Evolutionary conservation across 2,113 vertebrate species (phyloP), one percentile per base, ranked within the genome.

Genomic region (Eurypyga helias): DNA sequence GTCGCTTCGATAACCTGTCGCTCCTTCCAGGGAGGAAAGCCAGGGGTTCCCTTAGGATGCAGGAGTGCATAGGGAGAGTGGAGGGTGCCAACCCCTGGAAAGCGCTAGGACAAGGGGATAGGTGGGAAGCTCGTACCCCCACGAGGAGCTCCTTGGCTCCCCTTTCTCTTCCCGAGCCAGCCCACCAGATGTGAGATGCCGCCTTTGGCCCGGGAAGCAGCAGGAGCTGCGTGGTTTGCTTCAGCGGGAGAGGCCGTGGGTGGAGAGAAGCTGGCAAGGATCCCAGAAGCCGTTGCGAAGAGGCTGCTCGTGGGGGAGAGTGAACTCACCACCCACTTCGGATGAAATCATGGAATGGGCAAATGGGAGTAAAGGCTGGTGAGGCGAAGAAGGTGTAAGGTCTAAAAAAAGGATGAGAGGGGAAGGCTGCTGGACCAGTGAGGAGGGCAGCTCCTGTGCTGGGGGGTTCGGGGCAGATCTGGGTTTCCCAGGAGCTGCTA

Each of bases 201-300:
- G 86, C 84, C 78, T 76, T 76, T 48, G 75, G 87, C 55, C 24
- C 3, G 4, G 60, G 75, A 75, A 80, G 90, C 90, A 49, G 82
- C 76, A 58, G 91, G 91, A 97, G 80, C 91, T 76, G 87, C 51
- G 31, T 72, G 87, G 91, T 72, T 85, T 17, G 77, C 70, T 86
- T 80, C 41, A 5, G 13, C 13, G 13, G 89, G 94, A 97, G 93
- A 96, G 92, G 96, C 90, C 0, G 96, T 96, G 96, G 95, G 96
- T 94, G 94, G 94, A 93, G 92, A 93, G 90, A n/a, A 91, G 94
- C 94, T 97, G 94, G 97, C 92, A 24, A 92, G 8, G 64, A 86
- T 81, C 97, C 97, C 88, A 5, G 93, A 57, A 96, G 85, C 92
- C 58, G 70, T 72, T 89, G 90, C 6, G 70, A 94, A 91, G 96